Percentiles rank a stretch among this genome's conserved stretches.
These are phyloP conservation scores for Papio anubis DNA, from an alignment of 2,113 vertebrate genomes.

Conservation along the genomic window DNA sequence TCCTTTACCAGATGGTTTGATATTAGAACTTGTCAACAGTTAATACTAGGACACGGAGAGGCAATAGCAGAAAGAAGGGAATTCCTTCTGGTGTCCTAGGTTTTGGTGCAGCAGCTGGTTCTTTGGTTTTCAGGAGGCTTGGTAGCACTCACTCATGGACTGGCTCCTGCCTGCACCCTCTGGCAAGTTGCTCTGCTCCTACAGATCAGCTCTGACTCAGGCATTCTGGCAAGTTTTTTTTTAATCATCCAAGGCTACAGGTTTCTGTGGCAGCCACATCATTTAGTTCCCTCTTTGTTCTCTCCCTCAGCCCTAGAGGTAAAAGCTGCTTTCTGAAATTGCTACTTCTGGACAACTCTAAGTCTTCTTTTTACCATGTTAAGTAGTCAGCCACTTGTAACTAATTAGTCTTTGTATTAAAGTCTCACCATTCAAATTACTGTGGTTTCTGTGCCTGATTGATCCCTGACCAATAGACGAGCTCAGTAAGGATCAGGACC, in stretches of 20 bases:
- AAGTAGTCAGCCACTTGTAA: background rate
- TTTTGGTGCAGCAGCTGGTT: background rate
- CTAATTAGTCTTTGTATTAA: background rate
- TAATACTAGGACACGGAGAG: no score
- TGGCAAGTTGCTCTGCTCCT: background rate
- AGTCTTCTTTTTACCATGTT: background rate
- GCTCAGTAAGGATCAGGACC: background rate
- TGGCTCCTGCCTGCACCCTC: background rate
- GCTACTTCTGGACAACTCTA: background rate
- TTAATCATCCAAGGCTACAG: background rate
- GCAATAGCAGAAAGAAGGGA: background rate
- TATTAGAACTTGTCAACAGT: background rate
- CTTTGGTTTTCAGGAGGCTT: background rate
- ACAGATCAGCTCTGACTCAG: background rate
- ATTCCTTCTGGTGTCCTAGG: background rate
- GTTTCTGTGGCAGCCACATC: no score
- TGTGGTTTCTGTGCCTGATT: background rate
- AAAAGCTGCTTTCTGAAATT: background rate
- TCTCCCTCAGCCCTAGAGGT: background rate
- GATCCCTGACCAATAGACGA: background rate
- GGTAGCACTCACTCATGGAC: no score
- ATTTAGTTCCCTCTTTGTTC: no score
- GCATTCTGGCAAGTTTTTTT: background rate
- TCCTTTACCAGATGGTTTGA: background rate
- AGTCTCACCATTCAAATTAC: background rate